A percentile compares a stretch with the other conserved stretches of the same genome.
phyloP scores from a whole-genome alignment of 2,113 vertebrate genomes.

The Aphelocoma coerulescens region DNA sequence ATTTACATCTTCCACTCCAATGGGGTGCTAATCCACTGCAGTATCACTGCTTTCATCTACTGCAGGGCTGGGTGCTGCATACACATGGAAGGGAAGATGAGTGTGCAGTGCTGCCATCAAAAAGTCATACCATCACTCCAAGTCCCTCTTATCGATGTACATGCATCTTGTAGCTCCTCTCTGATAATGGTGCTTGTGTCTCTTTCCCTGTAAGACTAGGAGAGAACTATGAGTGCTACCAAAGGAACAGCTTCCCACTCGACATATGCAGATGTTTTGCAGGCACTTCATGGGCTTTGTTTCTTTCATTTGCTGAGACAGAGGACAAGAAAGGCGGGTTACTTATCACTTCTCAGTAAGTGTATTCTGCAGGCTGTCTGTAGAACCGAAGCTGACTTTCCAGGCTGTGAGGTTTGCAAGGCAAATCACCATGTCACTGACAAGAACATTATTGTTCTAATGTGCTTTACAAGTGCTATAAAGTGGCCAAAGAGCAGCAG shows the following conservation, averaged over 20 bases:
- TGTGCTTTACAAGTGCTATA: neutral
- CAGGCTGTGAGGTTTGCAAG: neutral
- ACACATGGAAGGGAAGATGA: neutral
- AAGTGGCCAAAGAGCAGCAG: constrained; percentile 6
- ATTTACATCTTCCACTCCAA: neutral
- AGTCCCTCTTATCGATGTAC: neutral
- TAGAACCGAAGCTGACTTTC: neutral
- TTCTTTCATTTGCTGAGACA: neutral
- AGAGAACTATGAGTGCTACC: neutral
- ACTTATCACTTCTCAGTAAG: neutral
- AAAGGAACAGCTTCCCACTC: neutral
- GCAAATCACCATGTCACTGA: constrained; percentile 35
- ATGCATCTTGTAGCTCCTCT: neutral
- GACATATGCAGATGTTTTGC: neutral
- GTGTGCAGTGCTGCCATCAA: neutral
- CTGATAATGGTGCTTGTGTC: neutral
- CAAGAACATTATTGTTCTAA: constrained; percentile 34
- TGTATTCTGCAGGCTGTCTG: neutral
- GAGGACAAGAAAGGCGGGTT: neutral
- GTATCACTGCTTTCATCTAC: neutral
- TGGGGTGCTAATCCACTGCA: neutral
- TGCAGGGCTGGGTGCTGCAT: neutral
- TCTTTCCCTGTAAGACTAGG: neutral
- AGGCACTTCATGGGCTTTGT: neutral
- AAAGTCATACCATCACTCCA: neutral